These are phyloP conservation scores for Eulemur rufifrons DNA, from an alignment of 2,113 vertebrate species.

Conservation along the genomic window DNA sequence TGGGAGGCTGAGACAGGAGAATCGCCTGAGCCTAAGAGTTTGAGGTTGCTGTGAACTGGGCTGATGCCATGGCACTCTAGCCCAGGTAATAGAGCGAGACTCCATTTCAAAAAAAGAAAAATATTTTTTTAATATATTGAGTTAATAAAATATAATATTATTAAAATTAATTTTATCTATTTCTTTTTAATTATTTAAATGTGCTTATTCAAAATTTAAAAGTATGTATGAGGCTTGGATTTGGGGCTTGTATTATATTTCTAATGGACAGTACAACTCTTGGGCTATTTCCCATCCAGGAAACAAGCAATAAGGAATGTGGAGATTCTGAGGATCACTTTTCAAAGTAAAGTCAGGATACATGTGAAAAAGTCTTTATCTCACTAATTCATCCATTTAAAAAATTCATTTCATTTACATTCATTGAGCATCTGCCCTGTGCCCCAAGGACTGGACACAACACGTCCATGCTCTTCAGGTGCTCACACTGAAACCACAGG, in stretches of 20 bases:
- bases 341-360: slow-evolving; percentile 8
- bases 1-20: too few relatives aligned
- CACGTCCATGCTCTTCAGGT: not conserved
- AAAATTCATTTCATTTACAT: not conserved
- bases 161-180: not conserved
- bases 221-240: not conserved
- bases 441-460: too few relatives aligned
- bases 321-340: not conserved
- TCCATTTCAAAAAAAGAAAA: too few relatives aligned
- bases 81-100: too few relatives aligned
- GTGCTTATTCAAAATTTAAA: not conserved
- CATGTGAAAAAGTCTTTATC: not conserved
- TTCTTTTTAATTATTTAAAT: slow-evolving; percentile 30
- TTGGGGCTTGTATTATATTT: not conserved
- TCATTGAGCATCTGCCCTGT: not conserved
- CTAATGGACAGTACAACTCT: not conserved
- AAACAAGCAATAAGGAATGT: not conserved
- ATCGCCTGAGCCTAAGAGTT: too few relatives aligned
- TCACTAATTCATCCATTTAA: not conserved
- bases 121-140: not conserved
- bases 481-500: not conserved
- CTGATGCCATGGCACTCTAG: too few relatives aligned
- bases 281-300: not conserved
- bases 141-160: not conserved
- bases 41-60: too few relatives aligned